Base-by-base conservation (phyloP, 1,140 invertebrate species). In the Drosophila carrolli region DNA sequence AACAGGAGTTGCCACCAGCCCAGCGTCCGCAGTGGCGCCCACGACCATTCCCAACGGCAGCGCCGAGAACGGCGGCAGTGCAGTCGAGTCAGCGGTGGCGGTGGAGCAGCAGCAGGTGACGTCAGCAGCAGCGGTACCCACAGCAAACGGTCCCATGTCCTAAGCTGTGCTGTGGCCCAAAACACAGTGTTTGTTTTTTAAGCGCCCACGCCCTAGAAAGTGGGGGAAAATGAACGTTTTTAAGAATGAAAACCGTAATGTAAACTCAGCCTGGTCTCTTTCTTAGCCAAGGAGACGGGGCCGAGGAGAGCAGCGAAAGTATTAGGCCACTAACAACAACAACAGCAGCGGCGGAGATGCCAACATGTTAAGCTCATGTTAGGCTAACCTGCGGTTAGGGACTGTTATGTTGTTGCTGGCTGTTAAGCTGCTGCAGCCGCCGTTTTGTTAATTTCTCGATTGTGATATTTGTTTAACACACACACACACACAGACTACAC, bases 381-480 rank as follows among this genome's bases (percentile, higher is more conserved):
- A 55, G 62, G 48, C 27, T 63, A 63, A 63, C 35, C 43, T 40
- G 23, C 16, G 14, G 58, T 65, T 65, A 48, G 27, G 1, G 11
- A 29, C 48, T 67, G 54, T 61, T 70, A 19, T 76, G 48, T 51
- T 67, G 77, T 62, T 71, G 60, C 61, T 76, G 66, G 43, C 48
- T 77, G 67, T 73, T 56, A 44, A 46, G 66, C 60, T 86, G 81
- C 78, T 85, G 78, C 84, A 90, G 85, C 73, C 84, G 85, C 74
- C 70, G 79, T 85, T 90, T 90, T 90, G 77, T 89, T 89, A 85
- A 90, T 89, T 89, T 90, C 84, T 89, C 81, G 74, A 89, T 89
- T 89, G 84, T 89, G 84, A 89, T 89, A 89, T 89, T 89, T 89
- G 84, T 89, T 89, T 85, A 89, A 88, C 83, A 88, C 83, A 88